Evolutionary conservation across 2,113 vertebrate species (phyloP).

Genomic region (Macheiramphus alcinus): DNA sequence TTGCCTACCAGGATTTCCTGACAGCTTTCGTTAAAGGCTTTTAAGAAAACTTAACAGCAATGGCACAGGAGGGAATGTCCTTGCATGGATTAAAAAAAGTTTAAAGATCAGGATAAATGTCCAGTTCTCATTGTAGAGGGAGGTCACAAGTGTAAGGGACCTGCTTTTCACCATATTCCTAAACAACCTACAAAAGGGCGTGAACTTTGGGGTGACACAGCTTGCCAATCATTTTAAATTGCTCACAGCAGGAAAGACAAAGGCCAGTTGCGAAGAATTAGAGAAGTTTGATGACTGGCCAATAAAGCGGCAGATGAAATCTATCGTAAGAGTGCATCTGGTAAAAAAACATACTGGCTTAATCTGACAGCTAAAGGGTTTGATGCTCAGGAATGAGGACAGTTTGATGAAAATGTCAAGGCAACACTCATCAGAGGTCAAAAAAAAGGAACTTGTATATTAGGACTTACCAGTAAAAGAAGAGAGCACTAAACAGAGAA

Average conservation of each 20-base stretch:
- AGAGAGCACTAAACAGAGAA: background rate
- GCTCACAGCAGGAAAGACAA: background rate
- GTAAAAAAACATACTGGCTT: background rate
- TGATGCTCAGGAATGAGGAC: background rate
- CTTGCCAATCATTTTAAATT: background rate
- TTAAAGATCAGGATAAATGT: background rate
- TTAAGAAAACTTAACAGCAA: background rate
- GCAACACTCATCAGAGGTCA: background rate
- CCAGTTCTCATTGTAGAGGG: background rate
- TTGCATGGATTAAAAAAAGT: background rate
- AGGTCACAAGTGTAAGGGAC: background rate
- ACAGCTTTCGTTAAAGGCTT: background rate
- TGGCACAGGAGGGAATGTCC: background rate
- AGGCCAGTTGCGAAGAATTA: background rate
- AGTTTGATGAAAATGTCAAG: background rate
- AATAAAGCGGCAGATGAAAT: background rate
- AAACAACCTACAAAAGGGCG: background rate
- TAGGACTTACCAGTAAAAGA: background rate
- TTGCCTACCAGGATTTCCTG: background rate
- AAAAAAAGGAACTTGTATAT: background rate
- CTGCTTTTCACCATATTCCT: background rate
- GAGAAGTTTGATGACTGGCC: background rate
- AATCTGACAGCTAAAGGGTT: background rate
- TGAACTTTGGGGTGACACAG: background rate
- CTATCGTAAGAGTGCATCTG: background rate